phyloP scores from a whole-genome alignment of 2,113 vertebrate species.

The Euleptes europaea region DNA sequence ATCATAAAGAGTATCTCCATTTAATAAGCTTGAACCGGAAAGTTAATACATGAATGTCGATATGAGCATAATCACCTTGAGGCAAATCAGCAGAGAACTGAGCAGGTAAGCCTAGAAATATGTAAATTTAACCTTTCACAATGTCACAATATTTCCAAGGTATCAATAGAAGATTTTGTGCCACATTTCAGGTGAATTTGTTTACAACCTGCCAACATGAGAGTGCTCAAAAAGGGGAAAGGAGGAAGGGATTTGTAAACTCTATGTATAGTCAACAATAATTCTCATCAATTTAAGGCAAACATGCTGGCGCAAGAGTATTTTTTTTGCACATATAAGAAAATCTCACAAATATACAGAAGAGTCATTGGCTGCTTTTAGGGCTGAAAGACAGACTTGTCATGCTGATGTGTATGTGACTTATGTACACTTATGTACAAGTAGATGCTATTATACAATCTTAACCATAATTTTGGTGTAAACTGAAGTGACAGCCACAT shows the following conservation, averaged over 20 bases:
- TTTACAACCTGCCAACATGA: not conserved
- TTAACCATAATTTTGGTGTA: not conserved
- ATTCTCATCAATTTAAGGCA: not conserved
- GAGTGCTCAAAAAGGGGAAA: not conserved
- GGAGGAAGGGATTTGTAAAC: not conserved
- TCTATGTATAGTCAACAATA: not conserved
- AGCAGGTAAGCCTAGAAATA: constrained; percentile 11
- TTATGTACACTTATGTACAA: not conserved
- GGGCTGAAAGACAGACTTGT: not conserved
- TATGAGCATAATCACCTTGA: constrained; percentile 11
- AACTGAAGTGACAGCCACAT: not conserved
- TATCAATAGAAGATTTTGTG: constrained; percentile 12
- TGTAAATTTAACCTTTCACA: constrained; percentile 28
- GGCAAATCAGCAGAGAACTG: not conserved
- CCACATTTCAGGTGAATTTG: constrained; percentile 9
- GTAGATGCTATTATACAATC: not conserved
- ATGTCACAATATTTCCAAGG: constrained; percentile 17
- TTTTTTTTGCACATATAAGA: not conserved
- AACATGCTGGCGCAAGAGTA: not conserved
- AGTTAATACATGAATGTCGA: constrained; percentile 20
- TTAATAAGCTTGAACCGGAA: constrained; percentile 29
- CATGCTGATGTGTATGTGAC: not conserved
- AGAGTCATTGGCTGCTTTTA: not conserved
- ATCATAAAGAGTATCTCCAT: not conserved
- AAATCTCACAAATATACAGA: not conserved